Evolutionary conservation across 2,113 vertebrate genomes (phyloP).

Genomic region (Oryzias melastigma): DNA sequence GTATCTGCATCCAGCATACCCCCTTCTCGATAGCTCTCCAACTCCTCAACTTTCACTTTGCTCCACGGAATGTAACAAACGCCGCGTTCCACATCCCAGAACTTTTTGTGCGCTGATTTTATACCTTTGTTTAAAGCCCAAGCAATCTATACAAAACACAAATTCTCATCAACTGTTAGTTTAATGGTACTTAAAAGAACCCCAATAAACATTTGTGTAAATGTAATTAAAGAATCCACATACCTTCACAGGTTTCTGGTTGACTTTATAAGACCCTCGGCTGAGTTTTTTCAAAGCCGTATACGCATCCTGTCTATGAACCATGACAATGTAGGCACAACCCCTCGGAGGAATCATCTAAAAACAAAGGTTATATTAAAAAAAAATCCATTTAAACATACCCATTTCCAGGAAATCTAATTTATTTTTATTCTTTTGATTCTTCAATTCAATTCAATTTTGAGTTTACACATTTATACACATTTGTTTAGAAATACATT

Average conservation of each 20-base stretch:
- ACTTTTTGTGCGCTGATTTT: constrained; percentile 92
- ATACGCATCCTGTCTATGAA: constrained; percentile 93
- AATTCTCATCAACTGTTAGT: too few relatives aligned
- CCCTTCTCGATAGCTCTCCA: constrained; percentile 90
- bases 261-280: constrained; percentile 90
- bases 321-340: constrained; percentile 97
- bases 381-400: not conserved
- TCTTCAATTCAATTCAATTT: too few relatives aligned
- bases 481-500: too few relatives aligned
- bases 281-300: constrained; percentile 92
- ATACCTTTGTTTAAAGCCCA: constrained; percentile 99
- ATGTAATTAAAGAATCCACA: not conserved
- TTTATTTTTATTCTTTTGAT: too few relatives aligned
- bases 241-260: constrained; percentile 97
- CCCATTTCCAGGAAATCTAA: not conserved
- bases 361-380: not conserved
- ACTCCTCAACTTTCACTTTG: constrained; percentile 90
- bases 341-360: constrained; percentile 98
- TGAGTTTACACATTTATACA: too few relatives aligned
- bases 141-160: constrained; percentile 82
- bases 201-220: too few relatives aligned
- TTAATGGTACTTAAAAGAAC: too few relatives aligned
- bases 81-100: constrained; percentile 95
- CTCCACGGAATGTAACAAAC: constrained; percentile 96
- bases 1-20: constrained; percentile 91